Conservation (phyloP, 2,888 invertebrate species). For the Copidosoma aretas region DNA sequence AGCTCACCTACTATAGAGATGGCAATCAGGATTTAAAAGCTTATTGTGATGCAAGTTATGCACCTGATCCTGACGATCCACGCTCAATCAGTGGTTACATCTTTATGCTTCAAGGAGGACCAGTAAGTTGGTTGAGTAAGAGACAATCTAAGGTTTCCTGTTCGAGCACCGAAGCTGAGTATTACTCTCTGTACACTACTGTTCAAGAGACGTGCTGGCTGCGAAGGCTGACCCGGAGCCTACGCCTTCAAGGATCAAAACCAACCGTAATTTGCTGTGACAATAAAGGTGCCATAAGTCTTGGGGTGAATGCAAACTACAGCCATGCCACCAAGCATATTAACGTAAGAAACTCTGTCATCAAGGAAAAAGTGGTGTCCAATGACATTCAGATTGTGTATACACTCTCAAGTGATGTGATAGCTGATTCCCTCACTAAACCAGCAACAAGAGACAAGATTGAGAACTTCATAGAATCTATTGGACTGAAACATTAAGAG, state of each 20-base stretch:
- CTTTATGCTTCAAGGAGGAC: conserved; percentile 39
- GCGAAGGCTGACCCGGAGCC: not conserved
- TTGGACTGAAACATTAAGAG: no score
- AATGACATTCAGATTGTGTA: not conserved
- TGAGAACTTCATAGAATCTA: no score
- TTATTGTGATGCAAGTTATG: conserved; percentile 43
- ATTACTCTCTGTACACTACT: not conserved
- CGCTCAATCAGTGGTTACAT: conserved; percentile 39
- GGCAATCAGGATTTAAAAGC: conserved; percentile 33
- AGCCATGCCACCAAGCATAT: not conserved
- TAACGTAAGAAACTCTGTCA: not conserved
- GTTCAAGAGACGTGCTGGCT: not conserved
- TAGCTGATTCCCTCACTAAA: no score
- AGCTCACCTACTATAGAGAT: conserved; percentile 5
- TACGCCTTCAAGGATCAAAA: not conserved
- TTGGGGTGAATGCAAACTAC: not conserved
- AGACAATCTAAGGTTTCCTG: conserved; percentile 38
- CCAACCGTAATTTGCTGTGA: not conserved
- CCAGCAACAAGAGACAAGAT: no score
- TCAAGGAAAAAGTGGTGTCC: not conserved
- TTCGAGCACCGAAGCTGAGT: conserved; percentile 43
- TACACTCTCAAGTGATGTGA: no score
- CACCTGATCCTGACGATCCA: conserved; percentile 39
- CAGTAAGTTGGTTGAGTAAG: conserved; percentile 41
- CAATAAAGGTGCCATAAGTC: not conserved